Evolutionary conservation across 2,888 invertebrate genomes (phyloP).

Genomic region (Sarcophaga variegata): DNA sequence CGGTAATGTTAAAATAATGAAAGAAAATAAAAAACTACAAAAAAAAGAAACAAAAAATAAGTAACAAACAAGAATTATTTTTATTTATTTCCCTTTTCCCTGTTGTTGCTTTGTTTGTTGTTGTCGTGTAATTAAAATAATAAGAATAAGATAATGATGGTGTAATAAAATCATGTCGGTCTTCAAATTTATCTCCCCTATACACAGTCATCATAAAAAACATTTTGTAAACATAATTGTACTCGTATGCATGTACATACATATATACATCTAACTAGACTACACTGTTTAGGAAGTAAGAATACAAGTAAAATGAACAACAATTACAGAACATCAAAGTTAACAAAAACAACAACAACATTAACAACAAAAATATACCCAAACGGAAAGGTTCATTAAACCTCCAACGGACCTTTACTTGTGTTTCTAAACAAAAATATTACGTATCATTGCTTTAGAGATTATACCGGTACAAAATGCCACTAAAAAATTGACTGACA

Average conservation of each 20-base stretch:
- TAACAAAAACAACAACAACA: background rate
- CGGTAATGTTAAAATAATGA: conserved; percentile 38
- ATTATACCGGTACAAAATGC: conserved; percentile 43
- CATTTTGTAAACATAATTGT: background rate
- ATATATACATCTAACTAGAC: background rate
- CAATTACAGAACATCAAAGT: conserved; percentile 34
- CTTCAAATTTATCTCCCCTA: conserved; percentile 34
- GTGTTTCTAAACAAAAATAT: conserved; percentile 37
- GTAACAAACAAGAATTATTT: conserved; percentile 33
- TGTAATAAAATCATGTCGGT: conserved; percentile 59
- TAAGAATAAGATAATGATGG: conserved; percentile 56
- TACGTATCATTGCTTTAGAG: conserved; percentile 55
- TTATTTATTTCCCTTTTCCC: background rate
- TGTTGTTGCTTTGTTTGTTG: conserved; percentile 14
- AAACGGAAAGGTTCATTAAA: conserved; percentile 77
- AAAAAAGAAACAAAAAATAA: conserved; percentile 22
- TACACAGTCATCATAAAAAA: too few relatives aligned
- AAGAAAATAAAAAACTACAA: conserved; percentile 22
- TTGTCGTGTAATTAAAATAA: conserved; percentile 51
- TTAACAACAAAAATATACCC: conserved; percentile 29
- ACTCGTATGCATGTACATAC: background rate
- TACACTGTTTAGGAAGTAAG: background rate
- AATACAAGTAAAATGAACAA: conserved; percentile 13
- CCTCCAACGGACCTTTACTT: conserved; percentile 72
- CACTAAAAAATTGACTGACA: conserved; percentile 26